Evolutionary conservation across 2,888 invertebrate genomes (phyloP).

Genomic region (Xiphydria camelus): DNA sequence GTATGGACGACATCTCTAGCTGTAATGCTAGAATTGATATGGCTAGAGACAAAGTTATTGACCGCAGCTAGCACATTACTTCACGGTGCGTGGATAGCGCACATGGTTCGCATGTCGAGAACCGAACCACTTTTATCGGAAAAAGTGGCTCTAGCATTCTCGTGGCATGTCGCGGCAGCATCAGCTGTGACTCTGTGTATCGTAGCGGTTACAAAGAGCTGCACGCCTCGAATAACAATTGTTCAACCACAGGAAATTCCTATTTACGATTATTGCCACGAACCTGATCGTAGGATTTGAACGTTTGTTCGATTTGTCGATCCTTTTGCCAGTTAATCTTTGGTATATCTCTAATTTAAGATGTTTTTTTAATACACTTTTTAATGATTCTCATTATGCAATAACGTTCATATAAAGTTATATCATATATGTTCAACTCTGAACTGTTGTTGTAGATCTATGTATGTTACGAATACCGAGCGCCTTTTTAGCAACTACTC

Average conservation of each 20-base stretch:
- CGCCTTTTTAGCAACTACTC: no score
- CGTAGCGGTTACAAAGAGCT: slow-evolving; percentile 42
- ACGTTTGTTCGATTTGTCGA: no score
- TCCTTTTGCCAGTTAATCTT: no score
- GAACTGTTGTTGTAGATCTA: no score
- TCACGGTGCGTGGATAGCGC: slow-evolving; percentile 48
- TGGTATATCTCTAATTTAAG: no score
- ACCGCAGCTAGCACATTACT: slow-evolving; percentile 42
- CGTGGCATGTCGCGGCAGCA: slow-evolving; percentile 49
- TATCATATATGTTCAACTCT: no score
- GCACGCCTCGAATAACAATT: slow-evolving; percentile 34
- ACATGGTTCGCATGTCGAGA: slow-evolving; percentile 42
- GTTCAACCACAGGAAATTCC: slow-evolving; percentile 45
- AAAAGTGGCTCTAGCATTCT: slow-evolving; percentile 38
- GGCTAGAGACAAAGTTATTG: slow-evolving; percentile 46
- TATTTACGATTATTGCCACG: slow-evolving; percentile 45
- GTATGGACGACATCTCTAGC: slow-evolving; percentile 43
- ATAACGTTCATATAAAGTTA: no score
- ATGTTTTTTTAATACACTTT: no score
- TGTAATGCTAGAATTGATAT: slow-evolving; percentile 42
- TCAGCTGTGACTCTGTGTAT: slow-evolving; percentile 43
- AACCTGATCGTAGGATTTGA: slow-evolving; percentile 23
- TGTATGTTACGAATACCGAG: no score
- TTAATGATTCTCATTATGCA: no score
- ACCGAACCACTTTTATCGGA: slow-evolving; percentile 18